Conservation (phyloP, 2,113 vertebrate genomes). For the Empidonax alnorum region DNA sequence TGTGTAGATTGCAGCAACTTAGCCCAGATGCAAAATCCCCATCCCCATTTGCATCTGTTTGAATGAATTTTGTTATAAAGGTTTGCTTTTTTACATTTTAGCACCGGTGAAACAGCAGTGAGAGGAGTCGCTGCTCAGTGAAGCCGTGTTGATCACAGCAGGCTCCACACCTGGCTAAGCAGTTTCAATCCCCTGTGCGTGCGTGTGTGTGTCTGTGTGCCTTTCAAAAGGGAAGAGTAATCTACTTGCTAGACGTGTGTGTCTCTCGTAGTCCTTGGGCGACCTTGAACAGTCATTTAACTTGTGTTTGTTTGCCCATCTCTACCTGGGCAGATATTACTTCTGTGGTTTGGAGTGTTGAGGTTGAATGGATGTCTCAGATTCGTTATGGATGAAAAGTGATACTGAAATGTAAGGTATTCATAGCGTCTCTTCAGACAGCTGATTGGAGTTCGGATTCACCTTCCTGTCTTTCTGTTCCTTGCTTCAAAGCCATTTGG, state of each 20-base stretch:
- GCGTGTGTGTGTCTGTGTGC: background rate
- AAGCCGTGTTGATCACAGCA: slow-evolving; percentile 58
- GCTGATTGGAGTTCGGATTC: background rate
- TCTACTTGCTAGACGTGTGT: background rate
- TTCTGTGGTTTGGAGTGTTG: slow-evolving; percentile 34
- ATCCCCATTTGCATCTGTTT: slow-evolving; percentile 55
- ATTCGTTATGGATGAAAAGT: background rate
- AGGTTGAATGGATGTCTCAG: background rate
- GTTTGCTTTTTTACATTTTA: slow-evolving; percentile 36
- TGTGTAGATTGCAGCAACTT: slow-evolving; percentile 37
- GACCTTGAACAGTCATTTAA: slow-evolving; percentile 64
- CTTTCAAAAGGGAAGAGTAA: slow-evolving; percentile 50
- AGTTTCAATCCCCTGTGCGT: slow-evolving; percentile 21
- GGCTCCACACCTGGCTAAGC: slow-evolving; percentile 69
- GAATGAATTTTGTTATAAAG: slow-evolving; percentile 28
- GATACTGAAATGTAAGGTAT: background rate
- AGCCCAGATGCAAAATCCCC: slow-evolving; percentile 54
- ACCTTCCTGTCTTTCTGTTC: slow-evolving; percentile 9
- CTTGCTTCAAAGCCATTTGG: slow-evolving; percentile 33
- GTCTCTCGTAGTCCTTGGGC: slow-evolving; percentile 1
- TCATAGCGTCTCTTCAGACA: background rate
- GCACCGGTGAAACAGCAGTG: background rate
- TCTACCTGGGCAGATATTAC: slow-evolving; percentile 33
- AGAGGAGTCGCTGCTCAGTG: slow-evolving; percentile 22
- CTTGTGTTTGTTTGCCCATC: slow-evolving; percentile 22